phyloP scores from a whole-genome alignment of 2,113 vertebrate genomes.

The Dipodomys merriami region DNA sequence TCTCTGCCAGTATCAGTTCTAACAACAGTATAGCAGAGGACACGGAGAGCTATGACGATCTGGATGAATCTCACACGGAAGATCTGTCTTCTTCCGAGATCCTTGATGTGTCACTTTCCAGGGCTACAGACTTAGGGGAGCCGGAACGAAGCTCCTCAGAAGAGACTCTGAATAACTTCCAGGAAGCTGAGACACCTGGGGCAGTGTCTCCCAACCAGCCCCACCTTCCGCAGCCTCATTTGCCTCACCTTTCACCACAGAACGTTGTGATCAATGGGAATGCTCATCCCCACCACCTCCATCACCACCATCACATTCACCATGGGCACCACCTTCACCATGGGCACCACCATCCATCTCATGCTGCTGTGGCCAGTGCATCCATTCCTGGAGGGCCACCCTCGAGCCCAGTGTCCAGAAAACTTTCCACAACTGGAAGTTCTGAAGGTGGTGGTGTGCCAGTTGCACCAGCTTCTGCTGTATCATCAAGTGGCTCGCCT shows the following conservation, averaged over 20 bases:
- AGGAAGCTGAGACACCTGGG: constrained; percentile 96
- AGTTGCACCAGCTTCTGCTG: constrained; percentile 85
- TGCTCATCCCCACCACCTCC: constrained; percentile 90
- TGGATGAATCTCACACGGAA: constrained; percentile 98
- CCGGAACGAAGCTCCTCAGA: constrained; percentile 97
- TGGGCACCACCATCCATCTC: constrained; percentile 87
- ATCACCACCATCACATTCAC: constrained; percentile 88
- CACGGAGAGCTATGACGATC: constrained; percentile 97
- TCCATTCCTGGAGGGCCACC: constrained; percentile 83
- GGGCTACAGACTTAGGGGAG: constrained; percentile 94
- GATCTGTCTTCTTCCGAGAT: constrained; percentile 98
- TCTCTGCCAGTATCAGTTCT: constrained; percentile 94
- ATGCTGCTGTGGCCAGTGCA: constrained; percentile 81
- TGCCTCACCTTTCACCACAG: constrained; percentile 89
- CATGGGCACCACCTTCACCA: constrained; percentile 87
- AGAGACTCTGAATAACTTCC: constrained; percentile 98
- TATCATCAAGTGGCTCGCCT: constrained; percentile 82
- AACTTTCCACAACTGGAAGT: constrained; percentile 85
- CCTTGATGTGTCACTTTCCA: constrained; percentile 94
- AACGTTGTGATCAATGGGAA: constrained; percentile 93
- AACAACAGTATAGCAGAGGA: constrained; percentile 99
- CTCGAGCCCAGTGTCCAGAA: constrained; percentile 85
- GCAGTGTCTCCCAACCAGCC: constrained; percentile 97
- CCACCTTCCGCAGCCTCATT: constrained; percentile 89
- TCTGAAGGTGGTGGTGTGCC: constrained; percentile 80